Evolutionary conservation across 92 coral and sea anemone genomes (phyloP), one percentile per base, ranked within the genome.

Genomic region (Actinostola sp.): DNA sequence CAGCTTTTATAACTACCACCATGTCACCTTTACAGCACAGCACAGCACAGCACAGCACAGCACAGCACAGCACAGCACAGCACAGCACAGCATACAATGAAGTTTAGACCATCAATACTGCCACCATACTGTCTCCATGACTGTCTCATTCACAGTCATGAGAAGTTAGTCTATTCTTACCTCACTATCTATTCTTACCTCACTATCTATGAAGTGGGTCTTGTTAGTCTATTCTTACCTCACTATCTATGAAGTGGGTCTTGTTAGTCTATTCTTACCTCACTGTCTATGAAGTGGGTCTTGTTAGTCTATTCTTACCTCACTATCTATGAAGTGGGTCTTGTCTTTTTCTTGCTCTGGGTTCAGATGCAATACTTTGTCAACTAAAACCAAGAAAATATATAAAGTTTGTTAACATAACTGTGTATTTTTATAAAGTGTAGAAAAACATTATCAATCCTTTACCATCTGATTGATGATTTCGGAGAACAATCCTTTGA

Each of bases 331-430:
- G 61, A 92, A 91, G 76, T 93, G 91, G 26, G 98, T 93, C 85
- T 93, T 92, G 81, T 93, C 98, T 76, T 92, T 86, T 80, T 93
- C 98, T 76, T 93, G 94, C 54, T 93, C 97, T 14, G 97, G 98
- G 33, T 87, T 92, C 76, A 93, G 77, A 67, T 93, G 98, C 36
- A 93, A 84, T 13, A 93, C 91, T 75, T 91, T 93, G 49, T 93
- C 98, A 53, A 70, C 75, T 70, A 35, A 1, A 33, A 19, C 7
- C 19, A 66, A 25, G 9, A n/a, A 64, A 30, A 3, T 23, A 19
- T 20, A 32, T 33, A 2, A 62, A 17, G 10, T 43, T 43, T 43
- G 10, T 43, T 9, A 9, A 9, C 49, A 43, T 43, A 9, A 9
- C 49, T 43, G 49, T 43, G 49, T 43, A 43, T 43, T 43, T 43